These are phyloP conservation scores for Trachelus tabidus DNA, from an alignment of 2,888 invertebrate species.

Conservation along the genomic window DNA sequence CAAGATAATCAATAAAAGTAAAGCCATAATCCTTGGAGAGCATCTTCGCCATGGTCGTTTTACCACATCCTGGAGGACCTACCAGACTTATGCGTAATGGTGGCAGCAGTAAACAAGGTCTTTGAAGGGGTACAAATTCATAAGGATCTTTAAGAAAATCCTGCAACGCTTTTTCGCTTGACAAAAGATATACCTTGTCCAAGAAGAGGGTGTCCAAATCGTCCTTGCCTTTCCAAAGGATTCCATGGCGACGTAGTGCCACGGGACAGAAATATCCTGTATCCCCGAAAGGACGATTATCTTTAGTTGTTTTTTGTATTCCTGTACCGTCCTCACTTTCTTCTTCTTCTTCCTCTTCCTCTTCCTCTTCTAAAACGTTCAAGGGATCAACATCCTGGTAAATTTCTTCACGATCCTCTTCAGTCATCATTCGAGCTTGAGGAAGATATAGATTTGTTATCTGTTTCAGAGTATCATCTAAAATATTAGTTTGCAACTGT, in stretches of 20 bases:
- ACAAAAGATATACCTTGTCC: slow-evolving; percentile 70
- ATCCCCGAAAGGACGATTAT: slow-evolving; percentile 69
- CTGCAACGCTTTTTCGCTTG: slow-evolving; percentile 67
- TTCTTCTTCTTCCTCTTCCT: slow-evolving; percentile 45
- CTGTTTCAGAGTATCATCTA: slow-evolving; percentile 48
- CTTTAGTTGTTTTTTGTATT: slow-evolving; percentile 50
- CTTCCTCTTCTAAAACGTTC: slow-evolving; percentile 49
- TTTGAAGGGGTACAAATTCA: slow-evolving; percentile 67
- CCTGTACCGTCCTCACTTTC: slow-evolving; percentile 32
- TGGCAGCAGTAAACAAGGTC: slow-evolving; percentile 66
- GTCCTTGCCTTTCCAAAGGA: slow-evolving; percentile 74
- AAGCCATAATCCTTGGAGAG: slow-evolving; percentile 71
- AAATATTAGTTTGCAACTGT: slow-evolving; percentile 47
- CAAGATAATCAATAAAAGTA: slow-evolving; percentile 67
- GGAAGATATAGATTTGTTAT: slow-evolving; percentile 62
- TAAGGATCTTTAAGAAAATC: slow-evolving; percentile 69
- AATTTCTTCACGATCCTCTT: slow-evolving; percentile 64
- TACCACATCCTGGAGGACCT: slow-evolving; percentile 71
- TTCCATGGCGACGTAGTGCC: slow-evolving; percentile 68
- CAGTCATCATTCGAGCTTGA: slow-evolving; percentile 65
- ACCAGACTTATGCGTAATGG: slow-evolving; percentile 71
- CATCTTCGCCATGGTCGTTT: slow-evolving; percentile 67
- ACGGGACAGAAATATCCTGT: slow-evolving; percentile 74
- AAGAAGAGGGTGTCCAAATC: slow-evolving; percentile 69
- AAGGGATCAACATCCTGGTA: slow-evolving; percentile 44